Percentiles rank a stretch among this genome's conserved stretches.
phyloP scores from a whole-genome alignment of 2,797 vertebrate species.

The Steatocranus sp. region DNA sequence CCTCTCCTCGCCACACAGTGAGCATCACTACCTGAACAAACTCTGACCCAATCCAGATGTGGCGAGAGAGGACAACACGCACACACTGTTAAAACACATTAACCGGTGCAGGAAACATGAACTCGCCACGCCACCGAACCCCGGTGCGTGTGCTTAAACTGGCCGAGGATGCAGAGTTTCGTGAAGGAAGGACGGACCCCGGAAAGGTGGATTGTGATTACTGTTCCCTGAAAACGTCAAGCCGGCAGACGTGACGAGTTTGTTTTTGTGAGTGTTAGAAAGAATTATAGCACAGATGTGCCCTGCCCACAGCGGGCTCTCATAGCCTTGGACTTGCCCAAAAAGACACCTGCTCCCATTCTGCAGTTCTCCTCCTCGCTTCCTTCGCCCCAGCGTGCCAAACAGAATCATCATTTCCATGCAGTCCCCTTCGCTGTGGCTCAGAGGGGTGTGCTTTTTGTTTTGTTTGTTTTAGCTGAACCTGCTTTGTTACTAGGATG shows the following conservation, averaged over 20 bases:
- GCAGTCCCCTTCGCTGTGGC: neutral
- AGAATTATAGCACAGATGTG: conserved; percentile 44
- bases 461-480: neutral
- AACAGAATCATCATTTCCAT: conserved; percentile 3
- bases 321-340: conserved; percentile 25
- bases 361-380: neutral
- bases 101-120: neutral
- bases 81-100: conserved; percentile 2
- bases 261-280: neutral
- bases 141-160: neutral
- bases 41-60: conserved; percentile 1
- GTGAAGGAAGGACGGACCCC: neutral
- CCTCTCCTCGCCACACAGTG: conserved; percentile 6
- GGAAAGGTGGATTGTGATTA: conserved; percentile 7
- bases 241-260: conserved; percentile 4
- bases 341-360: conserved; percentile 8
- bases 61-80: neutral
- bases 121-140: neutral
- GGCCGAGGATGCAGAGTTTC: neutral
- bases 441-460: neutral
- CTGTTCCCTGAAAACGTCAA: neutral
- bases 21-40: conserved; percentile 46
- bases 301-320: conserved; percentile 20
- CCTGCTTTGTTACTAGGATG: neutral
- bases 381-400: conserved; percentile 33